Evolutionary conservation across 2,888 invertebrate species (phyloP).

Genomic region (Oasisia sp.): DNA sequence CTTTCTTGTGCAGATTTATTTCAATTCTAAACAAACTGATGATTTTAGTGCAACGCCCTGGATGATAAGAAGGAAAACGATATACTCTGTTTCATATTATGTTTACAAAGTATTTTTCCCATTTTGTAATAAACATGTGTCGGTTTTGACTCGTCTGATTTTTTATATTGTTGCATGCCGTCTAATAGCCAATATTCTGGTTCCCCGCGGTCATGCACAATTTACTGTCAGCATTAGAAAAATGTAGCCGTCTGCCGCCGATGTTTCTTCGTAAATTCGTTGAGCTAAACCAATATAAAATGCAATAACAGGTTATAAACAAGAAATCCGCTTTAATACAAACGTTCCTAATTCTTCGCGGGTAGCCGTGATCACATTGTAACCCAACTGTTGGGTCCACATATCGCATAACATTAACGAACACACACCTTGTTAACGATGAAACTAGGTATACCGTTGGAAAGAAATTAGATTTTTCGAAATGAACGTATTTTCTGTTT

Average conservation of each 20-base stretch:
- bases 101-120: no score
- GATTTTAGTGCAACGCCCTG: no score
- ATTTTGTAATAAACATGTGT: no score
- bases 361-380: not conserved
- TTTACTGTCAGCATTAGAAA: not conserved
- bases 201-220: not conserved
- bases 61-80: no score
- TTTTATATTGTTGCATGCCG: not conserved
- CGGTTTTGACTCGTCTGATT: not conserved
- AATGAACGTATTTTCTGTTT: not conserved
- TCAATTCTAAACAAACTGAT: no score
- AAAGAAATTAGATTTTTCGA: not conserved
- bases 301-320: not conserved
- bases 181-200: not conserved
- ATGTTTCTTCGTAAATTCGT: not conserved
- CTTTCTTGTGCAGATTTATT: not conserved
- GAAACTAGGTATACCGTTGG: not conserved
- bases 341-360: not conserved
- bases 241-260: not conserved
- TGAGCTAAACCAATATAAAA: conserved; percentile 9
- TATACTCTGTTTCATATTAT: no score
- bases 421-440: not conserved
- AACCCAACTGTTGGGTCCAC: not conserved
- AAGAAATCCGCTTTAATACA: not conserved
- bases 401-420: not conserved